phyloP scores from a whole-genome alignment of 2,113 vertebrate species.

The Gallinago media region DNA sequence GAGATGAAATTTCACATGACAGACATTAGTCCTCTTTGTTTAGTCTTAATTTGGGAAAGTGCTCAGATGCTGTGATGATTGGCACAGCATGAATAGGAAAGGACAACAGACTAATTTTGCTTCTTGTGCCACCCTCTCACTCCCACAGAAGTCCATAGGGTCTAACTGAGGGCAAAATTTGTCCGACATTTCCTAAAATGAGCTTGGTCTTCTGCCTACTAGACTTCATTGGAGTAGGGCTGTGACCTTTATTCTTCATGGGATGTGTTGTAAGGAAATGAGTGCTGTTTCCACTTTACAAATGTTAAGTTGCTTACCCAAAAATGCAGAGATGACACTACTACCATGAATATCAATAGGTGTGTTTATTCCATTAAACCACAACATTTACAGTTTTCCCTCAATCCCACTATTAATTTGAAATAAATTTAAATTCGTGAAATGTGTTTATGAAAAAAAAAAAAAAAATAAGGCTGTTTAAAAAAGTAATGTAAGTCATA shows the following conservation, averaged over 20 bases:
- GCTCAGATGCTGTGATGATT: conserved; percentile 20
- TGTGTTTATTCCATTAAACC: neutral
- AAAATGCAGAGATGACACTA: neutral
- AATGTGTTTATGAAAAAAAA: neutral
- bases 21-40: conserved; percentile 22
- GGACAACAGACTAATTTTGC: neutral
- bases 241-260: neutral
- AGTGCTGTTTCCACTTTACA: neutral
- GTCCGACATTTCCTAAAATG: neutral
- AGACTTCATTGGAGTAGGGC: neutral
- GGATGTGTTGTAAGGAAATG: neutral
- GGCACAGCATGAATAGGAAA: neutral
- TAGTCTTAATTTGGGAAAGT: conserved; percentile 21
- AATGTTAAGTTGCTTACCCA: neutral
- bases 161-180: neutral
- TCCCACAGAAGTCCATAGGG: neutral
- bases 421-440: neutral
- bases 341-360: neutral
- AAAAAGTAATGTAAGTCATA: neutral
- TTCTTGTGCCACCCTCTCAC: neutral
- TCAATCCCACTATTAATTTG: neutral
- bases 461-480: neutral
- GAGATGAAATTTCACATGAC: neutral
- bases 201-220: neutral
- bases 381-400: neutral